phyloP scores from a whole-genome alignment of 2,888 invertebrate species.

The Cotesia congregata region DNA sequence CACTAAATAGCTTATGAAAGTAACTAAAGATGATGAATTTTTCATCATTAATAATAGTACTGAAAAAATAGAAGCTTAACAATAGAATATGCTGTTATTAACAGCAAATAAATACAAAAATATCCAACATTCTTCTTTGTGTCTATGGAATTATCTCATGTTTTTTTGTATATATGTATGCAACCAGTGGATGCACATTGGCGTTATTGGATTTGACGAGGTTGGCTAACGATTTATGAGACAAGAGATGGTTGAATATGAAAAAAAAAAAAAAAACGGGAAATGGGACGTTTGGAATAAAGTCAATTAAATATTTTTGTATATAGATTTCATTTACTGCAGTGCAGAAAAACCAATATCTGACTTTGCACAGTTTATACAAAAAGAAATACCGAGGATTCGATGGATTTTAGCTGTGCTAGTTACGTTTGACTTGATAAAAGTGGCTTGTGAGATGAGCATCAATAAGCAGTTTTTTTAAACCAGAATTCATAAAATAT shows the following conservation, averaged over 20 bases:
- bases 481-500: no score
- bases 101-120: neutral
- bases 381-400: no score
- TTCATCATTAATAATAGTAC: no score
- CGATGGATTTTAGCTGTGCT: no score
- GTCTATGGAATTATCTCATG: conserved; percentile 6
- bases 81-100: neutral
- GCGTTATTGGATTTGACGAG: conserved; percentile 18
- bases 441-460: no score
- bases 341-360: neutral
- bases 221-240: conserved; percentile 3
- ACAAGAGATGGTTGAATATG: neutral
- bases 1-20: no score
- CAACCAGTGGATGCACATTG: conserved; percentile 4
- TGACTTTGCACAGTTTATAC: no score
- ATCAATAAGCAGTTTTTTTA: no score
- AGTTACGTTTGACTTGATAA: no score
- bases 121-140: neutral
- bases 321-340: neutral
- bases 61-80: no score
- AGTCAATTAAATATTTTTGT: conserved; percentile 9
- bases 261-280: conserved; percentile 5
- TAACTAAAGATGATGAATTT: no score
- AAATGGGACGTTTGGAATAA: conserved; percentile 3
- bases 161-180: neutral